Base-by-base conservation (phyloP, 2,797 vertebrate genomes). In the Paguma larvata region DNA sequence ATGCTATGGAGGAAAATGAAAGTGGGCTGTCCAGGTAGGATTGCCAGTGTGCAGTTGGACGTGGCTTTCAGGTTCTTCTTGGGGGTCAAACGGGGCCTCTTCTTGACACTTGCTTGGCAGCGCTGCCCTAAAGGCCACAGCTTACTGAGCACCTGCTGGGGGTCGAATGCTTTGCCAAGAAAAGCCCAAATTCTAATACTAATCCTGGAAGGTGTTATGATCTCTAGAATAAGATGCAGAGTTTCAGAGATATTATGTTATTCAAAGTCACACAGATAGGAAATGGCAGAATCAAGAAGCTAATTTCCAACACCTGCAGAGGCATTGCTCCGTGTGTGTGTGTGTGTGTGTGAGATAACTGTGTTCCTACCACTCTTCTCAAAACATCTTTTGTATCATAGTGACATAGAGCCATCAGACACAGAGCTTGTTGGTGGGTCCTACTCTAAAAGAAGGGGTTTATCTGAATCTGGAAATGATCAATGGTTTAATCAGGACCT, bases 361-460 rank as follows among this genome's bases (percentile, higher is more conserved):
- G 5, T 9, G n/a, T 65, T 67, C 32, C 56, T 6, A 21, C 14
- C 4, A 23, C n/a, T 16, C 19, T 46, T 63, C 85, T 88, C 53
- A 34, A 13, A 63, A 67, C 83, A 51, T 97, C 96, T 96, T 97
- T 93, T 97, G 97, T 68, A 89, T 92, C 89, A 86, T 79, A 85
- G 53, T 88, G 95, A 89, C 98, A 23, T 0, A 48, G 98, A 97
- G 95, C 96, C 94, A 95, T 96, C 95, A 97, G 97, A 98, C 97
- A 97, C 92, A 97, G 95, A 86, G 93, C 96, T 97, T 96, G 91
- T 96, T 94, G 83, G 77, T 92, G 41, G 11, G 95, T 2, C 25
- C 95, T 97, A 88, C 97, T 98, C 96, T 97, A 70, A 97, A 96
- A 97, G 96, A 98, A 97, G 93, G 97, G 96, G 97, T 98, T 97